Evolutionary conservation across 2,797 vertebrate genomes (phyloP), one percentile per base, ranked within the genome.

Genomic region (Lates japonicus): DNA sequence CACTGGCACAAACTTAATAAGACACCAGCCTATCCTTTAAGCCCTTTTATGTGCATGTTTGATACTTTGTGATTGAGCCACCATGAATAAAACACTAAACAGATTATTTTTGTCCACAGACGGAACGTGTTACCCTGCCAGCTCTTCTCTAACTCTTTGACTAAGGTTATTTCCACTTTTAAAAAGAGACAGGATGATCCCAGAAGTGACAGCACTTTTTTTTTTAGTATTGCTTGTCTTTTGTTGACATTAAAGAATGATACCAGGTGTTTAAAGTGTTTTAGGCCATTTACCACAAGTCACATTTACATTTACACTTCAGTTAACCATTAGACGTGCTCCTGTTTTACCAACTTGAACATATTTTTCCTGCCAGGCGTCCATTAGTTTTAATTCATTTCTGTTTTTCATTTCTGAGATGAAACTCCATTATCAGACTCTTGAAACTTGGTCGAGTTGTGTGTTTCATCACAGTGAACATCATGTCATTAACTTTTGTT

Each of bases 1-100:
- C 16, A 20, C 64, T 17, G 60, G 61, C 73, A 61, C 44, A 78
- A 71, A 77, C 59, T 42, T 80, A 83, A 86, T 75, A 78, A 80
- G 74, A 70, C 67, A 63, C 57, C 63, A 59, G 59, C 68, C 80
- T 37, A 25, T 82, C 60, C 76, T 83, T 72, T 68, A 65, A 84
- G 79, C 49, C 19, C 39, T 49, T 78, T 86, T n/a, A 66, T 71
- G 80, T 70, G 81, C 75, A 74, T 7, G 41, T 83, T 82, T 74
- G 68, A 83, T 75, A 65, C 22, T 59, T 80, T 59, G 44, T 73
- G 80, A 87, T 67, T 78, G 66, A 72, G 55, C 66, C 74, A 62
- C 69, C 70, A 44, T 63, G 73, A 83, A 84, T 80, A 82, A 87
- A 85, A 88, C 63, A 82, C 58, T 77, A 73, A 87, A 70, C 60